Evolutionary conservation across 2,113 vertebrate genomes (phyloP).

Genomic region (Camelus bactrianus): DNA sequence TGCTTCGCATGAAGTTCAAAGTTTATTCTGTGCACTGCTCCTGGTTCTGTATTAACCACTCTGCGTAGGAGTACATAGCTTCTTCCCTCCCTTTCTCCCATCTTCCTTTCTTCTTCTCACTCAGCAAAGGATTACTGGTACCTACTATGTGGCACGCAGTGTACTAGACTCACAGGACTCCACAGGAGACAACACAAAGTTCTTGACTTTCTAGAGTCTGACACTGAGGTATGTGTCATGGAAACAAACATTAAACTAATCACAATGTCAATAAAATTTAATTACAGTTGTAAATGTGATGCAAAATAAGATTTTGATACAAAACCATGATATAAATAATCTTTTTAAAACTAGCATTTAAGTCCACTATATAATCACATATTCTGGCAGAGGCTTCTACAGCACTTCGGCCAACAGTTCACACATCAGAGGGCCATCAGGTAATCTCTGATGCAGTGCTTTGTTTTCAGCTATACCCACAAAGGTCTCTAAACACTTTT

Average conservation of each 20-base stretch:
- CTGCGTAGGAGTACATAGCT: neutral
- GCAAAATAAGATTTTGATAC: neutral
- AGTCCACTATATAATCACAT: neutral
- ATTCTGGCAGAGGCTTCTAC: neutral
- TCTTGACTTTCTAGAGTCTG: constrained; percentile 1
- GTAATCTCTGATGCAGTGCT: neutral
- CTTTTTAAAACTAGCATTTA: neutral
- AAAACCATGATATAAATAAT: neutral
- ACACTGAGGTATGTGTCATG: neutral
- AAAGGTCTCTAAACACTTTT: neutral
- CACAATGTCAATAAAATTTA: neutral
- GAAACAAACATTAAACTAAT: constrained; percentile 29
- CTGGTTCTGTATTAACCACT: neutral
- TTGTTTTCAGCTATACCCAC: neutral
- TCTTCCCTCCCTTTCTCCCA: neutral
- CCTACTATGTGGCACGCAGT: neutral
- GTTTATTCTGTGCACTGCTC: neutral
- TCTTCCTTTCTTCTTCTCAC: neutral
- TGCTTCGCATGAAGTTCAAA: neutral
- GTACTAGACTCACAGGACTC: neutral
- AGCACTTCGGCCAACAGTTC: neutral
- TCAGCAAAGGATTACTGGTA: neutral
- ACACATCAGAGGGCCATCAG: constrained; percentile 10
- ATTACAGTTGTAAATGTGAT: neutral
- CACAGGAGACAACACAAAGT: neutral